Evolutionary conservation across 2,888 invertebrate genomes (phyloP).

Genomic region (Taphrorychus bicolor): DNA sequence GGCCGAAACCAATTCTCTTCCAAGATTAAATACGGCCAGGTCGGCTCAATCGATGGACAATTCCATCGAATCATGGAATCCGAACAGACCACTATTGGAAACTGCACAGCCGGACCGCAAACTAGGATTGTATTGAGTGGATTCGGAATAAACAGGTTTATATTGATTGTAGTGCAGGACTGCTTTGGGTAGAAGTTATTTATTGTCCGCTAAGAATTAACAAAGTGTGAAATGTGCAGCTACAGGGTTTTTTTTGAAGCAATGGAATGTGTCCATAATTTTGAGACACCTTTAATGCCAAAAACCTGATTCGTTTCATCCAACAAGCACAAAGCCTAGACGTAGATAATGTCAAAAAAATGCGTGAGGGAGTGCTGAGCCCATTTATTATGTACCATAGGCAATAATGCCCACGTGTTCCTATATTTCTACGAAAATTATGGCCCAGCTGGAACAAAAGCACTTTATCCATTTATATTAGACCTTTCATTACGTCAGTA

Average conservation of each 20-base stretch:
- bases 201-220: too few relatives aligned
- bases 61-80: neutral
- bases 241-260: too few relatives aligned
- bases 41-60: neutral
- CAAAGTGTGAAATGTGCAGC: too few relatives aligned
- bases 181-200: too few relatives aligned
- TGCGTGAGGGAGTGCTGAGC: too few relatives aligned
- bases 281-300: too few relatives aligned
- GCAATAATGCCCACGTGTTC: neutral
- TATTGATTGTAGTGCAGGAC: neutral
- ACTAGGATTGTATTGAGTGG: neutral
- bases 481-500: slow-evolving; percentile 15
- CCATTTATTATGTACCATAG: neutral
- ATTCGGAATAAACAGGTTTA: neutral
- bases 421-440: neutral
- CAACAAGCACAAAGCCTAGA: too few relatives aligned
- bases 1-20: neutral
- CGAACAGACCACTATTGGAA: neutral
- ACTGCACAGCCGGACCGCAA: neutral
- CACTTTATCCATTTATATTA: slow-evolving; percentile 14
- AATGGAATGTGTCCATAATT: too few relatives aligned
- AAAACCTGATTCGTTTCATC: too few relatives aligned
- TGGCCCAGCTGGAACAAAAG: neutral
- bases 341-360: too few relatives aligned
- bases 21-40: slow-evolving; percentile 3